Evolutionary conservation across 2,113 vertebrate species (phyloP).

Genomic region (Puffinus mauretanicus): DNA sequence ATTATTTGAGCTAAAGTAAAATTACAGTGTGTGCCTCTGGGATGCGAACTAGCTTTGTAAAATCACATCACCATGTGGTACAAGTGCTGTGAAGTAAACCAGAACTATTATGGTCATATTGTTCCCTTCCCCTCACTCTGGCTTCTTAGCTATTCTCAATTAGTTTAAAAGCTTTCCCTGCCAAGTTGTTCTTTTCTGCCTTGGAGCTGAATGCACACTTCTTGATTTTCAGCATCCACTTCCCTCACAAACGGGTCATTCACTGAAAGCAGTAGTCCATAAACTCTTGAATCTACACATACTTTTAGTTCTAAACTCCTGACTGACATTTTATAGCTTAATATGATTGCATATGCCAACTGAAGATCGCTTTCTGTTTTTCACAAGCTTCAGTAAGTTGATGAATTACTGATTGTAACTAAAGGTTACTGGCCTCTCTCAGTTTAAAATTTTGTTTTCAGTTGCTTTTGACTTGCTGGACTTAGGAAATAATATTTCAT

Average conservation of each 20-base stretch:
- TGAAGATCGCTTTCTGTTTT: not conserved
- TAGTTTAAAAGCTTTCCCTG: constrained; percentile 4
- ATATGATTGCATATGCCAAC: not conserved
- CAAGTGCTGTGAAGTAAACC: not conserved
- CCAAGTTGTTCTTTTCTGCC: not conserved
- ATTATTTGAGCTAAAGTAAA: not conserved
- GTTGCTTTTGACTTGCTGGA: not conserved
- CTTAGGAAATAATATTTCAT: not conserved
- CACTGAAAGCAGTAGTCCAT: not conserved
- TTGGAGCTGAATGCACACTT: not conserved
- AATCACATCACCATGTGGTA: not conserved
- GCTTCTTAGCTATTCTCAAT: not conserved
- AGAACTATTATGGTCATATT: not conserved
- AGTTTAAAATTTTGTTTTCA: not conserved
- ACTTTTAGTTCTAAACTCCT: not conserved
- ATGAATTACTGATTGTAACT: not conserved
- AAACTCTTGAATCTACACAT: not conserved
- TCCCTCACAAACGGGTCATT: not conserved
- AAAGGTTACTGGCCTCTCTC: not conserved
- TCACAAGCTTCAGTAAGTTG: not conserved
- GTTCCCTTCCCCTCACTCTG: not conserved
- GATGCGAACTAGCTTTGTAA: not conserved
- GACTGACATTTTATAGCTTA: not conserved
- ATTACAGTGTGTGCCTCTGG: not conserved
- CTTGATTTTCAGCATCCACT: not conserved